Conservation (phyloP, 2,888 invertebrate species). For the Parthenolecanium corni region DNA sequence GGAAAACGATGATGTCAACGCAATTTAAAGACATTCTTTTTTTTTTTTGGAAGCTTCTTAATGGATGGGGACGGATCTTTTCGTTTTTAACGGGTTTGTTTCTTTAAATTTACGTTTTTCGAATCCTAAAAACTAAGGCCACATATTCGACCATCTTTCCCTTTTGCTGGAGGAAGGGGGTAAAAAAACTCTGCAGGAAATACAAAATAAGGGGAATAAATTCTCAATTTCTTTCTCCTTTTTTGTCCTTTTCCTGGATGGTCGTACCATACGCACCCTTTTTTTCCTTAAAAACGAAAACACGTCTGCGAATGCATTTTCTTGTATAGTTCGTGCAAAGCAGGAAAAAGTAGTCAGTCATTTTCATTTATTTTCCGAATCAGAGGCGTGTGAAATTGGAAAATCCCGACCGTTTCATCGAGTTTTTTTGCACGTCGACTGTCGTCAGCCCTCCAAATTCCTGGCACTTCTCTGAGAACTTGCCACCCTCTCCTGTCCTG, state of each 20-base stretch:
- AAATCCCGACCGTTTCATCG: slow-evolving; percentile 25
- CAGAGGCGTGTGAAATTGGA: slow-evolving; percentile 32
- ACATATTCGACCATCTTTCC: slow-evolving; percentile 10
- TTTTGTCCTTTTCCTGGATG: background rate
- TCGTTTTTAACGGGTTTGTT: slow-evolving; percentile 15
- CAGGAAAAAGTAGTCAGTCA: slow-evolving; percentile 26
- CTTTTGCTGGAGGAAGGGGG: background rate
- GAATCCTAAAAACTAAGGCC: slow-evolving; percentile 12
- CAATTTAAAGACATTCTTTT: too few species aligned
- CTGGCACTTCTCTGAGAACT: background rate
- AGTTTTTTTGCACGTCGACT: too few species aligned
- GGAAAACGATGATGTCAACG: too few species aligned
- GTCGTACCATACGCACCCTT: background rate
- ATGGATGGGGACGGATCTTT: background rate
- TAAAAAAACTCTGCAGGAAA: background rate
- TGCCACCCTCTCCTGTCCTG: background rate
- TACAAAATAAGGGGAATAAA: slow-evolving; percentile 15
- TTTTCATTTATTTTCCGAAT: slow-evolving; percentile 30
- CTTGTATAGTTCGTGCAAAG: too few species aligned
- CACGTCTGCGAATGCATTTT: slow-evolving; percentile 19
- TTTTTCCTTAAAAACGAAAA: background rate
- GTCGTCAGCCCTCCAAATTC: background rate
- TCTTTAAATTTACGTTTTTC: slow-evolving; percentile 14
- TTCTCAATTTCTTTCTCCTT: slow-evolving; percentile 9
- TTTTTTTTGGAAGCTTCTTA: too few species aligned